Evolutionary conservation across 2,888 invertebrate species (phyloP).

Genomic region (Orthosia cruda): DNA sequence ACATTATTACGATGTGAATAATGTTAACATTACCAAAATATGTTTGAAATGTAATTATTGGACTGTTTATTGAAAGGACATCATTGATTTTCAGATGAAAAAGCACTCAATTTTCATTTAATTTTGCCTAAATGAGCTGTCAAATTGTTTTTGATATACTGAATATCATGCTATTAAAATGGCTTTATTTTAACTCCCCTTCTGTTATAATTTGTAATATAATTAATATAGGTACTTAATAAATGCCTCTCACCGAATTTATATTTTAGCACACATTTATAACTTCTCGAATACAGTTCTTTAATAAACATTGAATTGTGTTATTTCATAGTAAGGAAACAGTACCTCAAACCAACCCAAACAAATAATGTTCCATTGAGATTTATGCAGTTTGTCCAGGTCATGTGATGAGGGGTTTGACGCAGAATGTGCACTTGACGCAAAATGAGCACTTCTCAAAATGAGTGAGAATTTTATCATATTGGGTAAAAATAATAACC

Average conservation of each 20-base stretch:
- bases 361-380: not conserved
- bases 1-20: constrained; percentile 37
- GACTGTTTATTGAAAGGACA: constrained; percentile 13
- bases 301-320: constrained; percentile 45
- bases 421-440: too few relatives aligned
- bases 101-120: not conserved
- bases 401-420: too few relatives aligned
- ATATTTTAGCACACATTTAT: constrained; percentile 80
- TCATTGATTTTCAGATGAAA: not conserved
- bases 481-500: too few relatives aligned
- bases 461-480: too few relatives aligned
- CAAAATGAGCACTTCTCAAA: too few relatives aligned
- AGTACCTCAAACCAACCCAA: not conserved
- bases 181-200: constrained; percentile 9
- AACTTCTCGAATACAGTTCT: constrained; percentile 67
- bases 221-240: constrained; percentile 74
- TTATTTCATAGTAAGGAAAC: constrained; percentile 32
- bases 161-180: constrained; percentile 20
- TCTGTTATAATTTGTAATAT: constrained; percentile 50
- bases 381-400: too few relatives aligned
- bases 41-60: constrained; percentile 35
- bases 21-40: constrained; percentile 37
- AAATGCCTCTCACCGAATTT: constrained; percentile 90
- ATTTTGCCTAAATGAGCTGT: not conserved
- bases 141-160: constrained; percentile 5